Conservation (phyloP, 1,140 invertebrate species). For the Bacillus rossius region DNA sequence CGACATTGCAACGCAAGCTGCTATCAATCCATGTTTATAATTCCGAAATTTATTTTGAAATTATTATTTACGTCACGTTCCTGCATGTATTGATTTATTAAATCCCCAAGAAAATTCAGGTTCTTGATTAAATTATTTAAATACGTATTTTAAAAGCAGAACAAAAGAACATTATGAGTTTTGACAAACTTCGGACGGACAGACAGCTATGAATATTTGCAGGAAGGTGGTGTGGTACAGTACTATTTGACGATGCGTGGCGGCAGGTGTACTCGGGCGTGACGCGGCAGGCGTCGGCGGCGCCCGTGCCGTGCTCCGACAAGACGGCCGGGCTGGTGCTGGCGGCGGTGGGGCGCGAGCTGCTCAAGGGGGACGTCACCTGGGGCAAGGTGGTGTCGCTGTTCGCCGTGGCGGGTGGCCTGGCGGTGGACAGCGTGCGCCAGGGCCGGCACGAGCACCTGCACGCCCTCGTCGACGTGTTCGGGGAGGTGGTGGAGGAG, state of each 20-base stretch:
- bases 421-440: slow-evolving; percentile 62
- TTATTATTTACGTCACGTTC: too few relatives aligned
- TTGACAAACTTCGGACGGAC: too few relatives aligned
- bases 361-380: slow-evolving; percentile 52
- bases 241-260: slow-evolving; percentile 1
- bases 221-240: not conserved
- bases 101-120: too few relatives aligned
- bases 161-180: too few relatives aligned
- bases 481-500: slow-evolving; percentile 57
- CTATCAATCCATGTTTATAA: too few relatives aligned
- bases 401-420: slow-evolving; percentile 59
- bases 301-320: slow-evolving; percentile 48
- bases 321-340: slow-evolving; percentile 50
- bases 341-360: slow-evolving; percentile 51
- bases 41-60: too few relatives aligned
- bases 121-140: too few relatives aligned
- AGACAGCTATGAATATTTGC: too few relatives aligned
- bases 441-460: slow-evolving; percentile 59
- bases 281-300: slow-evolving; percentile 32
- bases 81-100: too few relatives aligned
- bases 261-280: slow-evolving; percentile 25
- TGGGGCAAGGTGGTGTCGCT: slow-evolving; percentile 64
- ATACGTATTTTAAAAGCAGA: too few relatives aligned
- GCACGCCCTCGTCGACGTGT: slow-evolving; percentile 52
- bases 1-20: too few relatives aligned